A percentile compares a stretch with the other conserved stretches of the same genome.
Conservation (phyloP, 1,140 invertebrate genomes). For the Penaeus indicus region DNA sequence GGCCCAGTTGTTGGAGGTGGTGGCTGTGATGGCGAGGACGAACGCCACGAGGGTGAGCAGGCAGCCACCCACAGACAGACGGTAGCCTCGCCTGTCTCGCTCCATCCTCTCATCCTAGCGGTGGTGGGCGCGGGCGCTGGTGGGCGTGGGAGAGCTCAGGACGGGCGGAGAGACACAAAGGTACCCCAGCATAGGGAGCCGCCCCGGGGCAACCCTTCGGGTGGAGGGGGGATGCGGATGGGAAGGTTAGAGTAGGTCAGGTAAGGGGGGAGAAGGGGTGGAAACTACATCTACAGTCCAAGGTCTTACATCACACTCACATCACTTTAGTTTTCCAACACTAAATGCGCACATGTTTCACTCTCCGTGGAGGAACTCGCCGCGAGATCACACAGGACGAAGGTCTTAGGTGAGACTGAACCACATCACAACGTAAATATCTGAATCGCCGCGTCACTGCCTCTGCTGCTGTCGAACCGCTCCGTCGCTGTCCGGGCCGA, state of each 20-base stretch:
- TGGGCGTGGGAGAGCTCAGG: background rate
- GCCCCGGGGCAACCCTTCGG: background rate
- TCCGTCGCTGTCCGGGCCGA: background rate
- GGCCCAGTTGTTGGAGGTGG: conserved; percentile 44
- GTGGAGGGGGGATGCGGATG: background rate
- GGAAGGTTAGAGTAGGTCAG: background rate
- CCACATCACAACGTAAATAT: too few relatives aligned
- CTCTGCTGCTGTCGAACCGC: too few relatives aligned
- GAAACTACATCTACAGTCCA: background rate
- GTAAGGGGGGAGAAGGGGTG: background rate
- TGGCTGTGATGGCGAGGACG: conserved; percentile 40
- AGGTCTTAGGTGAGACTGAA: too few relatives aligned
- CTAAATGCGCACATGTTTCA: background rate
- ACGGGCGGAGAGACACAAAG: background rate
- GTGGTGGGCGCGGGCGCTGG: background rate
- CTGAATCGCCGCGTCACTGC: too few relatives aligned
- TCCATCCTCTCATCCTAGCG: conserved; percentile 51
- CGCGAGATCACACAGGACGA: too few relatives aligned
- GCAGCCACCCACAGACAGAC: conserved; percentile 45
- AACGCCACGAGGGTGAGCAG: conserved; percentile 43
- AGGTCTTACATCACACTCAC: background rate
- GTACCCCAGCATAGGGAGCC: background rate
- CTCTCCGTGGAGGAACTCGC: too few relatives aligned
- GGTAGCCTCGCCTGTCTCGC: conserved; percentile 49
- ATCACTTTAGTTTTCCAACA: background rate